These are phyloP conservation scores for Chromis chromis DNA, from an alignment of 2,797 vertebrate genomes.

Conservation along the genomic window DNA sequence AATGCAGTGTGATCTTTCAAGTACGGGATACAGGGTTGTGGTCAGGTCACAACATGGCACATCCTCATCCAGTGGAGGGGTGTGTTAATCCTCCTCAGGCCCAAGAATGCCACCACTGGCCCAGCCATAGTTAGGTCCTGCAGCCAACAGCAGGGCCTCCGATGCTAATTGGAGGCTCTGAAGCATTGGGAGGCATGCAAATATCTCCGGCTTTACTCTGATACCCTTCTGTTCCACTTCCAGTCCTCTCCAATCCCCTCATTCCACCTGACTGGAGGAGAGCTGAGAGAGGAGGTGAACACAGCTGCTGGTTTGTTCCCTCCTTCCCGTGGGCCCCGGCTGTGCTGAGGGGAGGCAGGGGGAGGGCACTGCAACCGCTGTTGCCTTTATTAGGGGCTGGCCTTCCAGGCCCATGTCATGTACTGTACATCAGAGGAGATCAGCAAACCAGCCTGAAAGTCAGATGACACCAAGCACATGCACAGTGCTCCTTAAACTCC, in stretches of 20 bases:
- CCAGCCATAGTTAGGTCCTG: conserved; percentile 41
- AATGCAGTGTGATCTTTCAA: conserved; percentile 36
- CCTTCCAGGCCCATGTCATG: conserved; percentile 90
- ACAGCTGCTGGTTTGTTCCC: conserved; percentile 87
- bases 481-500: conserved; percentile 58
- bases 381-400: conserved; percentile 88
- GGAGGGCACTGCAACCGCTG: conserved; percentile 67
- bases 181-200: conserved; percentile 76
- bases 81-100: conserved; percentile 65
- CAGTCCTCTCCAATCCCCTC: conserved; percentile 87
- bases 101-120: conserved; percentile 71
- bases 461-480: conserved; percentile 91
- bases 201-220: conserved; percentile 78
- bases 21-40: conserved; percentile 49
- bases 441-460: conserved; percentile 92
- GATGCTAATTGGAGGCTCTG: conserved; percentile 79
- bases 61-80: conserved; percentile 47
- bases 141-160: conserved; percentile 57
- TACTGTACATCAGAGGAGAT: conserved; percentile 95
- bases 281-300: conserved; percentile 57
- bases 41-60: conserved; percentile 53
- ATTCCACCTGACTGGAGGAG: conserved; percentile 91
- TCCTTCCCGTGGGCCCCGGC: conserved; percentile 73
- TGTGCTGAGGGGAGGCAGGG: conserved; percentile 19
- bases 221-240: conserved; percentile 81